phyloP scores from a whole-genome alignment of 2,797 vertebrate genomes.

The Botia almorhae region DNA sequence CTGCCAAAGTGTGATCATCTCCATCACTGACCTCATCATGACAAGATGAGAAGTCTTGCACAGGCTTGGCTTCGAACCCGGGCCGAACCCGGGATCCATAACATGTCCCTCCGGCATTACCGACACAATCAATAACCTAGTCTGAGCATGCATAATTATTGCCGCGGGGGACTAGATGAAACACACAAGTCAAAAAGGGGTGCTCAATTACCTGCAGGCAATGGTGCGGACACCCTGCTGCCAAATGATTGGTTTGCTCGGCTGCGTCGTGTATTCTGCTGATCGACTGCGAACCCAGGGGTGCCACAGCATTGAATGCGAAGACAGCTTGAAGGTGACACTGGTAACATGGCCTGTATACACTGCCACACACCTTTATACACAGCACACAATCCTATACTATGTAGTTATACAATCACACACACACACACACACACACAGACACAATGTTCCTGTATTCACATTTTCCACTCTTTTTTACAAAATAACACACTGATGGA shows the following conservation, averaged over 20 bases:
- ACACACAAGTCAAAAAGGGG: constrained; percentile 30
- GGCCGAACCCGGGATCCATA: constrained; percentile 30
- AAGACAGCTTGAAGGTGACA: constrained; percentile 18
- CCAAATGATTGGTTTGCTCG: constrained; percentile 38
- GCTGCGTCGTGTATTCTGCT: constrained; percentile 28
- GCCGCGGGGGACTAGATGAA: constrained; percentile 38
- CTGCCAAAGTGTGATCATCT: constrained; percentile 22
- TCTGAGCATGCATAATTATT: constrained; percentile 52
- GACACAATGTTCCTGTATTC: too few species aligned
- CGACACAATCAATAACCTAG: constrained; percentile 51
- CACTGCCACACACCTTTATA: neutral
- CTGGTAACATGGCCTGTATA: neutral
- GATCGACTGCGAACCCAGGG: neutral
- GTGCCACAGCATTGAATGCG: neutral
- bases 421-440: neutral
- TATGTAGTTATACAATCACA: neutral
- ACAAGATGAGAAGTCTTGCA: constrained; percentile 18
- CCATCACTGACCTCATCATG: constrained; percentile 46
- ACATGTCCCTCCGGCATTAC: constrained; percentile 31
- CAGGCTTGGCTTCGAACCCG: constrained; percentile 26
- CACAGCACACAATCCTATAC: too few species aligned
- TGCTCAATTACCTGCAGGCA: constrained; percentile 39
- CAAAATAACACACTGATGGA: too few species aligned
- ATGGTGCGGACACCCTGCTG: constrained; percentile 12
- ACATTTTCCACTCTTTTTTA: too few species aligned